These are phyloP conservation scores for Ptychodera flava DNA, from an alignment of 35 echinoderm and acorn worm species.

Conservation along the genomic window DNA sequence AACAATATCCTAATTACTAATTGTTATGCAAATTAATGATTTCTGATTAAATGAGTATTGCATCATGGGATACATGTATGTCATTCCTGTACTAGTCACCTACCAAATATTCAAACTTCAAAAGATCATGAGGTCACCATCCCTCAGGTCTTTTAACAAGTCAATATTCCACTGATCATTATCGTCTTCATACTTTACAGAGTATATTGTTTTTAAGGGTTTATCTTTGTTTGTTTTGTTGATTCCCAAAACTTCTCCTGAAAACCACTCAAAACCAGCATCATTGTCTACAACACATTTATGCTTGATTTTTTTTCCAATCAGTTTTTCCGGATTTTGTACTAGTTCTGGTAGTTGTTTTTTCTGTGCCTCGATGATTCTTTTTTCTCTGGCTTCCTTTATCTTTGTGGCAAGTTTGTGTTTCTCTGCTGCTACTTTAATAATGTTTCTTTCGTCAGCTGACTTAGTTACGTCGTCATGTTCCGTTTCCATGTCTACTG, in stretches of 20 bases:
- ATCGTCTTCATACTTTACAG: neutral
- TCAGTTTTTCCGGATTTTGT: neutral
- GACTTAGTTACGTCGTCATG: neutral
- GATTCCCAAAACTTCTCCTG: neutral
- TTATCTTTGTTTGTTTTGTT: neutral
- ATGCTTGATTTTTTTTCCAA: neutral
- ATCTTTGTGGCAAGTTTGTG: neutral
- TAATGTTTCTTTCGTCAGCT: neutral
- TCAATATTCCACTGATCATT: neutral
- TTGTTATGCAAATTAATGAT: no score
- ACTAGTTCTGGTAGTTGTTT: neutral
- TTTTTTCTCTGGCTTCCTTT: neutral
- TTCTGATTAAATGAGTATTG: no score
- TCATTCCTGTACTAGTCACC: no score
- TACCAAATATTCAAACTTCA: no score
- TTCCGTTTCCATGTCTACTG: neutral
- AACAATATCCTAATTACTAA: no score
- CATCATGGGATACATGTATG: no score
- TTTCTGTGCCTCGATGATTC: neutral
- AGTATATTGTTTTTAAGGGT: neutral
- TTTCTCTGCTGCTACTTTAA: neutral
- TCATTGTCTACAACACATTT: neutral
- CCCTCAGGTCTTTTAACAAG: neutral
- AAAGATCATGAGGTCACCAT: neutral
- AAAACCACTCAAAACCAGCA: neutral